Conservation (phyloP, 1,140 invertebrate genomes). For the Phymastichus coffea region DNA sequence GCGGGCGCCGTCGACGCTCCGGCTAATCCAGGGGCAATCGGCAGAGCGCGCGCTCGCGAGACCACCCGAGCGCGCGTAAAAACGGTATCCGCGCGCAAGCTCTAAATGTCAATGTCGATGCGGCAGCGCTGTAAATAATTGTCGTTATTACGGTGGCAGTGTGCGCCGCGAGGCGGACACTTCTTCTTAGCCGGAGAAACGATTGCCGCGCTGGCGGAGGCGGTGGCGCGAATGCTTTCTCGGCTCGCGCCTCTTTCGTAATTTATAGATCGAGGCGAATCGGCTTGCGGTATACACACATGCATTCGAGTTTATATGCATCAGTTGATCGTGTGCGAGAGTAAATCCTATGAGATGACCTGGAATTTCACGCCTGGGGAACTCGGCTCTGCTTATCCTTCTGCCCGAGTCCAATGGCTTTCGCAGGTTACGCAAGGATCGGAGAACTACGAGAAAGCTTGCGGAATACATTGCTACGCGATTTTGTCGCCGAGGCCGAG, state of each 20-base stretch:
- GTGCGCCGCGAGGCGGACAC: conserved; percentile 34
- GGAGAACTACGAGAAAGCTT: no score
- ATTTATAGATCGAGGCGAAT: conserved; percentile 54
- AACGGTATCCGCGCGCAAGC: conserved; percentile 23
- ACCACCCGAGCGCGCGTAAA: neutral
- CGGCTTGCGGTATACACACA: conserved; percentile 6
- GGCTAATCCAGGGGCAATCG: conserved; percentile 20
- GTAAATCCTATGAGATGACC: no score
- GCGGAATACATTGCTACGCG: no score
- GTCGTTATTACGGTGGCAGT: conserved; percentile 46
- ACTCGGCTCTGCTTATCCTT: no score
- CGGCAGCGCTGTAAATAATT: conserved; percentile 49
- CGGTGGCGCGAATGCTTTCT: conserved; percentile 32
- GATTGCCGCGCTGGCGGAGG: conserved; percentile 8
- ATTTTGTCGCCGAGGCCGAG: no score
- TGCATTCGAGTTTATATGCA: no score
- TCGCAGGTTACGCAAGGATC: no score
- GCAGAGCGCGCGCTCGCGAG: neutral
- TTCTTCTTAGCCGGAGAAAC: no score
- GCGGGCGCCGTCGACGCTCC: conserved; percentile 10
- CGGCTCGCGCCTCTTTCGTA: conserved; percentile 34
- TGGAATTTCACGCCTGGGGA: no score
- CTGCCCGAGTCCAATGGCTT: no score
- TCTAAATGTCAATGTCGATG: conserved; percentile 53
- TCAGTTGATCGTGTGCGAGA: no score